Evolutionary conservation across 2,888 invertebrate species (phyloP).

Genomic region (Mystacides longicornis): DNA sequence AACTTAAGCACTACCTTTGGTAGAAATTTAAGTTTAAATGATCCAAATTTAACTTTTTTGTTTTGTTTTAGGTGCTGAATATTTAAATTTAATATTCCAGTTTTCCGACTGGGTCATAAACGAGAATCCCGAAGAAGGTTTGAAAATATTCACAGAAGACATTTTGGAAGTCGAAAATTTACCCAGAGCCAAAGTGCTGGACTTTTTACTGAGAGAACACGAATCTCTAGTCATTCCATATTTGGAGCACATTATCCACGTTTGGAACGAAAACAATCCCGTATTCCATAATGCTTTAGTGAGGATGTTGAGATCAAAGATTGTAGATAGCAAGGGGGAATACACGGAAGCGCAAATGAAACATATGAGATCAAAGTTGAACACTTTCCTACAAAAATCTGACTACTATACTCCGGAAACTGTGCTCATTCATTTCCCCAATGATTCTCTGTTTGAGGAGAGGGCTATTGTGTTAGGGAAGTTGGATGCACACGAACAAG

Average conservation of each 20-base stretch:
- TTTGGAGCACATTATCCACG: constrained; percentile 86
- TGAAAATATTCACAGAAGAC: constrained; percentile 84
- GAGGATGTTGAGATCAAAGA: constrained; percentile 79
- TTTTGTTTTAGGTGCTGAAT: constrained; percentile 48
- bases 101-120: constrained; percentile 90
- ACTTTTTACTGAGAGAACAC: constrained; percentile 78
- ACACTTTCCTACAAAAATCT: constrained; percentile 76
- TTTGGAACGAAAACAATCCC: constrained; percentile 80
- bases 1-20: no score
- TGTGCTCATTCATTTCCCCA: constrained; percentile 79
- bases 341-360: constrained; percentile 28
- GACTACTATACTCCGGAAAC: constrained; percentile 77
- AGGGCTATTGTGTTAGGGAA: constrained; percentile 90
- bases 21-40: no score
- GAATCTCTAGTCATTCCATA: constrained; percentile 82
- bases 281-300: constrained; percentile 87
- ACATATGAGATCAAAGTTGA: constrained; percentile 50
- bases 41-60: no score
- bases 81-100: constrained; percentile 84
- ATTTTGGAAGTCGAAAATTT: constrained; percentile 80
- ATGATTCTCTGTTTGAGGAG: constrained; percentile 81
- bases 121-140: constrained; percentile 80
- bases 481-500: constrained; percentile 85
- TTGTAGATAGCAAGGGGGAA: constrained; percentile 33
- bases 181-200: constrained; percentile 81